Base-by-base conservation (phyloP, 37 sponge, comb jelly and placozoan genomes). In the Hormiphora californensis region DNA sequence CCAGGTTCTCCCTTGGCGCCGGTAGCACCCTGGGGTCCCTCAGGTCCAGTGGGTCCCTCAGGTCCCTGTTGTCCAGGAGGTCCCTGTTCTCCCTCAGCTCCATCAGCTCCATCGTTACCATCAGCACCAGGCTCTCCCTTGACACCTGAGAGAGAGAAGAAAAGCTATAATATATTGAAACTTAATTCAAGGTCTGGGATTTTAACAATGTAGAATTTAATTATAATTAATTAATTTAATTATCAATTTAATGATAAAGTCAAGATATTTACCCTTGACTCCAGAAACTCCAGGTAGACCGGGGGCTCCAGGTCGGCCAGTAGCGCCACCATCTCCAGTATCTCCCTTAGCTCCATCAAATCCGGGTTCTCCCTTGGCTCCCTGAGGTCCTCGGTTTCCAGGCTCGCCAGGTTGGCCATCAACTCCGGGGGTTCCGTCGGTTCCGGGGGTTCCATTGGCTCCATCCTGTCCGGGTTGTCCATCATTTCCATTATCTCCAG, bases 321-420 rank as follows among this genome's bases (percentile, higher is more conserved):
- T n/a, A n/a, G n/a, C n/a, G n/a, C n/a, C n/a, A n/a, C n/a, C n/a
- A n/a, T n/a, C n/a, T n/a, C n/a, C n/a, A n/a, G n/a, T n/a, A n/a
- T n/a, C n/a, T n/a, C n/a, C 91, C n/a, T 89, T n/a, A 1, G 40
- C 54, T 73, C 91, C 91, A 86, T 54, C 38, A 4, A 87, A 63
- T 36, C 91, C 91, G 54, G 87, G 87, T 17, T 86, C 19, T 4
- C 93, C 93, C 49, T 88, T 51, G 12, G 54, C 46, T 28, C 93
- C 93, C 27, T 69, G 63, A 12, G 88, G 87, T 63, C 93, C 93
- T 15, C 39, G 39, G 22, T 89, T 44, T 32, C 91, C 91, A 40
- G 86, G 59, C 41, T 59, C 78, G 17, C 55, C 59, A 54, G 86
- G 5, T 15, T 4, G 57, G 40, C 93, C 93, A 17, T 89, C 90